A percentile compares a stretch with the other conserved stretches of the same genome.
Evolutionary conservation across 30 jellyfish, hydroid and myxozoan species (phyloP).

Genomic region (Nemopilema nomurai): DNA sequence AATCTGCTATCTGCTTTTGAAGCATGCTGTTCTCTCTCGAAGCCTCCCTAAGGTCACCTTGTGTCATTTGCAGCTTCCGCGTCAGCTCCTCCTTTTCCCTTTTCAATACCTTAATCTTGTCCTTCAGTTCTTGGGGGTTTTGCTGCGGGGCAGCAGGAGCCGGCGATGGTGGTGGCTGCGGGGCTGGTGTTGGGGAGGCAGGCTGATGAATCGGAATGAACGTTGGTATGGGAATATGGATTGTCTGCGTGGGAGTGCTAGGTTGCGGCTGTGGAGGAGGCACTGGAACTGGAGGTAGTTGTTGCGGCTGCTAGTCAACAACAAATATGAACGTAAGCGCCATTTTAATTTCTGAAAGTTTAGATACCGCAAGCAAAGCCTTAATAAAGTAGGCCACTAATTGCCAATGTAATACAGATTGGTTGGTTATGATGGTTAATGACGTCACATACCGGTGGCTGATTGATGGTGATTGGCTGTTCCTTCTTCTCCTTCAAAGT

Average conservation of each 20-base stretch:
- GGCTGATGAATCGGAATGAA: conserved; percentile 40
- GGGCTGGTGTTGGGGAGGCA: conserved; percentile 20
- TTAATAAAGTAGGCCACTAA: too few species aligned
- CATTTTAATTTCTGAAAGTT: too few species aligned
- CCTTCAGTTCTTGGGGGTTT: conserved; percentile 64
- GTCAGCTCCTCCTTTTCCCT: conserved; percentile 65
- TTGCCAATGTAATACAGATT: too few species aligned
- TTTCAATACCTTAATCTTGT: conserved; percentile 52
- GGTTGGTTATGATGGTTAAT: background rate
- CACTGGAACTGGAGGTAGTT: conserved; percentile 51
- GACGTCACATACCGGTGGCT: conserved; percentile 31
- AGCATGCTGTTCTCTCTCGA: conserved; percentile 60
- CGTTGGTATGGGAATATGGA: conserved; percentile 66
- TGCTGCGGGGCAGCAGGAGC: conserved; percentile 34
- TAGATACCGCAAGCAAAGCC: too few species aligned
- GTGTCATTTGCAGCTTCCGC: conserved; percentile 30
- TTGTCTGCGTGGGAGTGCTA: conserved; percentile 37
- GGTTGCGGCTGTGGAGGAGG: conserved; percentile 63
- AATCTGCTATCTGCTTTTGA: conserved; percentile 55
- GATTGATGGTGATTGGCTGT: conserved; percentile 71
- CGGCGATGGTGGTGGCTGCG: conserved; percentile 31
- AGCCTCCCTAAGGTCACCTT: conserved; percentile 66
- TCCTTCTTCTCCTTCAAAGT: conserved; percentile 56
- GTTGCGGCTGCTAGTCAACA: conserved; percentile 23
- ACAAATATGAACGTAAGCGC: too few species aligned